Evolutionary conservation across 2,888 invertebrate genomes (phyloP).

Genomic region (Rambutsinella grinnellia): DNA sequence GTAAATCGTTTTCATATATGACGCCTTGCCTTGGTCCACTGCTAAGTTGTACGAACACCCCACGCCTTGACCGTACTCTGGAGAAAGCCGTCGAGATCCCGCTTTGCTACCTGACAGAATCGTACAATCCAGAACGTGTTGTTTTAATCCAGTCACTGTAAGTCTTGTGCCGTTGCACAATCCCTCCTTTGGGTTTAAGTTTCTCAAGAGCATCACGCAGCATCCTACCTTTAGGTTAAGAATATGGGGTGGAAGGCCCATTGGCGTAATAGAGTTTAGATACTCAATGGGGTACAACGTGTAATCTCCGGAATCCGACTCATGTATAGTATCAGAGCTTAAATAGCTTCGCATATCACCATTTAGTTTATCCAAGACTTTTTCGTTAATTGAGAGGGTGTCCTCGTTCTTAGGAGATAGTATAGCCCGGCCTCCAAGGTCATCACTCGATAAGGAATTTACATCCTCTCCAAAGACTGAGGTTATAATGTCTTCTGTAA

Average conservation of each 20-base stretch:
- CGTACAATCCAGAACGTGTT: conserved; percentile 25
- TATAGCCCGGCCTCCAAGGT: conserved; percentile 27
- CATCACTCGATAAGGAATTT: neutral
- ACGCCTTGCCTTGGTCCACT: conserved; percentile 12
- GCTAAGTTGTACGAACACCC: no score
- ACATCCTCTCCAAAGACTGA: conserved; percentile 35
- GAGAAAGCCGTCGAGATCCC: conserved; percentile 58
- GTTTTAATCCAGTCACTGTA: conserved; percentile 31
- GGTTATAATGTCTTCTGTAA: conserved; percentile 16
- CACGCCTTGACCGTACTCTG: conserved; percentile 29
- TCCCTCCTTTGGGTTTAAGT: conserved; percentile 53
- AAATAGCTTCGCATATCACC: conserved; percentile 18
- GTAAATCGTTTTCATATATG: neutral
- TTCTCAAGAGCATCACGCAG: conserved; percentile 57
- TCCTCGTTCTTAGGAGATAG: conserved; percentile 49
- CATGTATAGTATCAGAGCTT: conserved; percentile 42
- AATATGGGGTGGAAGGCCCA: conserved; percentile 53
- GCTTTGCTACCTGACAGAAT: conserved; percentile 33
- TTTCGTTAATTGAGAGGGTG: conserved; percentile 21
- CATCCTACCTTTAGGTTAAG: conserved; percentile 56
- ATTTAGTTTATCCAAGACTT: conserved; percentile 5
- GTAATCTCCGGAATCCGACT: conserved; percentile 20
- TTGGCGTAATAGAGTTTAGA: conserved; percentile 52
- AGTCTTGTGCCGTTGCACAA: conserved; percentile 61
- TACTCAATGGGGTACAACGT: conserved; percentile 49